Evolutionary conservation across 2,888 invertebrate species (phyloP).

Genomic region (Drosophila maculinotata): DNA sequence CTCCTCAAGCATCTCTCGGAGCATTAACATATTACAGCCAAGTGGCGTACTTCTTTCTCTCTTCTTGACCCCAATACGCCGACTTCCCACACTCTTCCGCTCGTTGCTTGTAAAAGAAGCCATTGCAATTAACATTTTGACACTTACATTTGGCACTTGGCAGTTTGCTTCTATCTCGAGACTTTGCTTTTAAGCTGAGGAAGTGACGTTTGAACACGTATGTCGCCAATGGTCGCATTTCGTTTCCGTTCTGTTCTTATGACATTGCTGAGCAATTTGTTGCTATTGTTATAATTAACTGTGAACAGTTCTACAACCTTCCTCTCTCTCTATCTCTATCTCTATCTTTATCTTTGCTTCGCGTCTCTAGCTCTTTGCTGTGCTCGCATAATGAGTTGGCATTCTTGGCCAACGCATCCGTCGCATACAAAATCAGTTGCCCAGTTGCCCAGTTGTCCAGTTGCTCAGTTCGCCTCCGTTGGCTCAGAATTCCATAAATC

Average conservation of each 20-base stretch:
- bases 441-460: too few relatives aligned
- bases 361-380: not conserved
- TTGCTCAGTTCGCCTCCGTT: conserved; percentile 18
- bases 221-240: conserved; percentile 43
- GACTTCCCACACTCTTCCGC: conserved; percentile 25
- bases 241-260: conserved; percentile 61
- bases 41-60: conserved; percentile 33
- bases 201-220: conserved; percentile 62
- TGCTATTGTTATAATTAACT: conserved; percentile 74
- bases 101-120: conserved; percentile 4
- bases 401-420: conserved; percentile 65
- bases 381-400: conserved; percentile 70
- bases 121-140: conserved; percentile 70
- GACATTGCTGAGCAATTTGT: conserved; percentile 56
- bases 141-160: conserved; percentile 60
- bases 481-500: conserved; percentile 69
- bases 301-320: conserved; percentile 52
- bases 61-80: conserved; percentile 30
- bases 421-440: conserved; percentile 68
- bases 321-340: not conserved
- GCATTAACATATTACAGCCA: conserved; percentile 41
- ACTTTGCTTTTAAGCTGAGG: conserved; percentile 52
- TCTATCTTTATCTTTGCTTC: conserved; percentile 2
- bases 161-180: conserved; percentile 3
- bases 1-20: conserved; percentile 14